Percentiles rank a stretch among this genome's conserved stretches.
Evolutionary conservation across 2,797 vertebrate genomes (phyloP).

Genomic region (Periparus ater): DNA sequence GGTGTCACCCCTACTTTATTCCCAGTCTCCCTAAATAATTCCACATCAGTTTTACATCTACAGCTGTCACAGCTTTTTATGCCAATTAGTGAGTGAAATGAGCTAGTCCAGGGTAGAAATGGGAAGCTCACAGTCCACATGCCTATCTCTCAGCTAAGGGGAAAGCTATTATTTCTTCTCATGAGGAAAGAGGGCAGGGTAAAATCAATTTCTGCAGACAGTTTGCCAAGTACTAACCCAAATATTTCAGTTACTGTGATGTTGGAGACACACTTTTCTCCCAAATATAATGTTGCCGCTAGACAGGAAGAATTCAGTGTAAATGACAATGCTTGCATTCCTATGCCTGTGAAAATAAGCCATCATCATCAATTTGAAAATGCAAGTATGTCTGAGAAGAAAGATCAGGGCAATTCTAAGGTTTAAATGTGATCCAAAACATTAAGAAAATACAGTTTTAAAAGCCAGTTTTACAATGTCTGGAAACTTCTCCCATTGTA

Average conservation of each 20-base stretch:
- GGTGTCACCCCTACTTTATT: not conserved
- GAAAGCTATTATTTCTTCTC: not conserved
- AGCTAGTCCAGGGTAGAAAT: not conserved
- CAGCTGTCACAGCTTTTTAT: not conserved
- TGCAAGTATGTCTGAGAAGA: not conserved
- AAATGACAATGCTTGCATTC: conserved; percentile 12
- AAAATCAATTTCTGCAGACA: not conserved
- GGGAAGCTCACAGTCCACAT: not conserved
- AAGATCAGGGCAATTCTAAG: conserved; percentile 20
- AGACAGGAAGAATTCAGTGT: not conserved
- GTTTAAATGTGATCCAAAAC: conserved; percentile 17
- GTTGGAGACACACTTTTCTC: not conserved
- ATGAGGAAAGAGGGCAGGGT: not conserved
- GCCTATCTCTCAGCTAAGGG: not conserved
- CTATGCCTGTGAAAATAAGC: conserved; percentile 7
- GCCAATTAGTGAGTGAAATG: not conserved
- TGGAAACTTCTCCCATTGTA: not conserved
- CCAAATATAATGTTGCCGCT: not conserved
- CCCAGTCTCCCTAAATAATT: not conserved
- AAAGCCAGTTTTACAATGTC: not conserved
- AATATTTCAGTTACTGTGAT: not conserved
- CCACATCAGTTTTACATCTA: not conserved
- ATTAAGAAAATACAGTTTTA: not conserved
- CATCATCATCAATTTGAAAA: not conserved
- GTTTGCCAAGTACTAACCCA: not conserved